These are phyloP conservation scores for Eonycteris spelaea DNA, from an alignment of 2,113 vertebrate species.

Conservation along the genomic window DNA sequence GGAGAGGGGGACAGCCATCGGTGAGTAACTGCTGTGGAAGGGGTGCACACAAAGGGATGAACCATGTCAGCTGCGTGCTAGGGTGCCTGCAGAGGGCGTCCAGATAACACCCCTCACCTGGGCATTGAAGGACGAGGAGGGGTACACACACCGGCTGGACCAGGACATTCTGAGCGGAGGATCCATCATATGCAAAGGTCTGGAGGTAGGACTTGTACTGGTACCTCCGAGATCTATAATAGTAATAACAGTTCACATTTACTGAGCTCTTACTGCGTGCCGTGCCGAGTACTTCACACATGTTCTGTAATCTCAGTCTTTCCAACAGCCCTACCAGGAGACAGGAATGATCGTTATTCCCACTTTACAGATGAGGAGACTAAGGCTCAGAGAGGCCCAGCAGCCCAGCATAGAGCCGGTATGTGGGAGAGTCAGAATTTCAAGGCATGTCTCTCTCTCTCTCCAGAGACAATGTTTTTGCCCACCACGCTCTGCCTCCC, in stretches of 20 bases:
- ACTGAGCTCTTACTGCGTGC: not conserved
- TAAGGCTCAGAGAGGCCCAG: not conserved
- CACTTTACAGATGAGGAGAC: not conserved
- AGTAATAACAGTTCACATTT: not conserved
- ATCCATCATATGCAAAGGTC: not conserved
- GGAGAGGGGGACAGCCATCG: not conserved
- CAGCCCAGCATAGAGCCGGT: not conserved
- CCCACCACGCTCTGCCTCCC: not conserved
- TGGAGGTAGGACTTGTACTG: not conserved
- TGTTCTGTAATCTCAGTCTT: not conserved
- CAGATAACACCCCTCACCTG: not conserved
- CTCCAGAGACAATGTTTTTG: not conserved
- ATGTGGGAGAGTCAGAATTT: not conserved
- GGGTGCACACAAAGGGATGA: not conserved
- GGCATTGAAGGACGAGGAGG: not conserved
- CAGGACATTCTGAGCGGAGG: not conserved
- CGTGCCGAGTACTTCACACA: not conserved
- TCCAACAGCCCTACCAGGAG: not conserved
- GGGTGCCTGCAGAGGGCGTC: not conserved
- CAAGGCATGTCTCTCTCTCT: not conserved
- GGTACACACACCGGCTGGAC: not conserved
- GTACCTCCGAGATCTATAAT: not conserved
- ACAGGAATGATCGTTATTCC: not conserved
- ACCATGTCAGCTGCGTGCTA: not conserved
- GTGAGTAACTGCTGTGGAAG: not conserved